Evolutionary conservation across 2,797 vertebrate genomes (phyloP).

Genomic region (Danionella dracula): DNA sequence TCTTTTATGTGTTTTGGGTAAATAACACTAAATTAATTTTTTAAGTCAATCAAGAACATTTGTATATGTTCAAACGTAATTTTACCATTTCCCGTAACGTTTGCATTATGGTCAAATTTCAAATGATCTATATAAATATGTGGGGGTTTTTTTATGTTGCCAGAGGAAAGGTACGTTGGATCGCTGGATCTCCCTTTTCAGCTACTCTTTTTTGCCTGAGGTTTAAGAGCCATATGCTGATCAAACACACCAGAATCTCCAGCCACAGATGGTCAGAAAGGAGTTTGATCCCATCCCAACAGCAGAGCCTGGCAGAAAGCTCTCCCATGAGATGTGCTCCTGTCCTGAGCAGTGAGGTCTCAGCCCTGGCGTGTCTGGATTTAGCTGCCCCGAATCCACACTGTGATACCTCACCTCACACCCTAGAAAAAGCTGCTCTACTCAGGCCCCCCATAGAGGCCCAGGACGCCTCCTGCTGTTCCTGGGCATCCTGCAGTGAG

Average conservation of each 20-base stretch:
- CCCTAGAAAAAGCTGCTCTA: conserved; percentile 23
- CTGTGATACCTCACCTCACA: conserved; percentile 21
- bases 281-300: conserved; percentile 36
- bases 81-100: no score
- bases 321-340: conserved; percentile 31
- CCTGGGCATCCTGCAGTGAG: not conserved
- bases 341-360: conserved; percentile 24
- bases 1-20: no score
- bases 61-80: no score
- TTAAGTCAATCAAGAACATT: no score
- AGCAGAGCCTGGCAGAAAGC: conserved; percentile 36
- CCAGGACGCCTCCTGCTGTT: conserved; percentile 15
- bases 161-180: no score
- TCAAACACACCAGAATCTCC: conserved; percentile 19
- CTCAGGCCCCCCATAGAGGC: not conserved
- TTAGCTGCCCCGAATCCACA: conserved; percentile 34
- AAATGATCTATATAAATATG: no score
- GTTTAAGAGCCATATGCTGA: conserved; percentile 22
- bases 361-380: conserved; percentile 34
- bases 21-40: no score
- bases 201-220: not conserved
- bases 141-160: no score
- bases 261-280: conserved; percentile 42
- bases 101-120: no score
- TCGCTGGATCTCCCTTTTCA: not conserved